phyloP scores from a whole-genome alignment of 1,140 invertebrate species.

The Eueides isabella region DNA sequence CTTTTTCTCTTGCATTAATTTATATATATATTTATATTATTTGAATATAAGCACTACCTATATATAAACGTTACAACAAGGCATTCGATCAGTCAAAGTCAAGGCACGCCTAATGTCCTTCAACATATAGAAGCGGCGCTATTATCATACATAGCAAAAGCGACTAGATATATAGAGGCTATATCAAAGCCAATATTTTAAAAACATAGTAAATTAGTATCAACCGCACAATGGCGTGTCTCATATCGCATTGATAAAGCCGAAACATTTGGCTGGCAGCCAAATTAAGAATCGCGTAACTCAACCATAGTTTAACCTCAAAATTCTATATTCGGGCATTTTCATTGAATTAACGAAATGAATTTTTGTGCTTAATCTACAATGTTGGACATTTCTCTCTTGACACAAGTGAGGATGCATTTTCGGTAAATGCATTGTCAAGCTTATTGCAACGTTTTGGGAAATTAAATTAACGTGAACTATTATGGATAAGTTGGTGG shows the following conservation, averaged over 20 bases:
- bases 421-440: conserved; percentile 15
- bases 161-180: background rate
- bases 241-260: conserved; percentile 42
- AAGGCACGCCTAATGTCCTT: background rate
- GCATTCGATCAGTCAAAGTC: no score
- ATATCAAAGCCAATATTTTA: conserved; percentile 37
- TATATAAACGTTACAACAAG: no score
- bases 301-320: conserved; percentile 37
- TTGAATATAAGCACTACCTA: no score
- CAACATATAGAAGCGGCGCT: background rate
- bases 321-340: conserved; percentile 36
- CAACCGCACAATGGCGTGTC: conserved; percentile 39
- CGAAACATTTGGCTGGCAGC: conserved; percentile 37
- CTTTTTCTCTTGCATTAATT: no score
- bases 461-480: background rate
- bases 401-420: conserved; percentile 16
- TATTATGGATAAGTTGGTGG: background rate
- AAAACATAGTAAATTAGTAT: conserved; percentile 41
- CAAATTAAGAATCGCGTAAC: conserved; percentile 44
- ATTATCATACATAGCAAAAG: background rate
- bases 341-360: conserved; percentile 41
- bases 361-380: conserved; percentile 33
- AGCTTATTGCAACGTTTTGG: conserved; percentile 8
- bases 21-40: no score
- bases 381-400: conserved; percentile 21